phyloP scores from a whole-genome alignment of 2,113 vertebrate genomes.

The cat (Felis catus) region F.catus_Fca126_mat1.0 CM031413.1:133529501-133530000 shows the following conservation, averaged over 20 bases:
- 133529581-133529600: neutral
- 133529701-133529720: slow-evolving; percentile 62
- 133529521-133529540: neutral
- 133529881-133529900: slow-evolving; percentile 76
- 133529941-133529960: neutral
- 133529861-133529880: slow-evolving; percentile 42
- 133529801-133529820: slow-evolving; percentile 80
- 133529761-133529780: slow-evolving; percentile 80
- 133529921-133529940: neutral
- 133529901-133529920: slow-evolving; percentile 34
- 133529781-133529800: slow-evolving; percentile 76
- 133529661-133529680: slow-evolving; percentile 69
- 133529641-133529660: slow-evolving; percentile 64
- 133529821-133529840: slow-evolving; percentile 80
- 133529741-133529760: slow-evolving; percentile 74
- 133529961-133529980: neutral
- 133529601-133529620: neutral
- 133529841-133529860: slow-evolving; percentile 78
- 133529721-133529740: slow-evolving; percentile 76
- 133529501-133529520: neutral
- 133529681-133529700: slow-evolving; percentile 71
- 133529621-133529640: slow-evolving; percentile 72
- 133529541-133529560: slow-evolving; percentile 10
- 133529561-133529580: slow-evolving; percentile 51
- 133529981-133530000: neutral